Evolutionary conservation across 1,140 invertebrate genomes (phyloP).

Genomic region (Drosophila dunni): DNA sequence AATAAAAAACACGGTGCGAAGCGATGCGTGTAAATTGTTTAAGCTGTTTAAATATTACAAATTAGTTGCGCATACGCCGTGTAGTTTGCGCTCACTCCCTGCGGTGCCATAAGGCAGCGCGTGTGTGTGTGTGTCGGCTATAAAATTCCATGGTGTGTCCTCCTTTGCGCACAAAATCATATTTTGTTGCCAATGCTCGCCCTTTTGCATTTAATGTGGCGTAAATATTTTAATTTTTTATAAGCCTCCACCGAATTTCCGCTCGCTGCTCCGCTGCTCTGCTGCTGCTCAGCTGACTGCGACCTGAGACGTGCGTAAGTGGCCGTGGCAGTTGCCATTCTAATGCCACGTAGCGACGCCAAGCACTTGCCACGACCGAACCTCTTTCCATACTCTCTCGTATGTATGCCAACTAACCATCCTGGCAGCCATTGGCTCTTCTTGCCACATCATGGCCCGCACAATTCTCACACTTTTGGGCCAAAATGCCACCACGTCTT

Average conservation of each 20-base stretch:
- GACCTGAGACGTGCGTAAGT: constrained; percentile 76
- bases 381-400: too few species aligned
- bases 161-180: constrained; percentile 64
- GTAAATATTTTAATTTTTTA: constrained; percentile 82
- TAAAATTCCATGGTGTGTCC: constrained; percentile 44
- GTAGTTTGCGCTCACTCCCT: constrained; percentile 50
- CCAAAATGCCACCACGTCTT: constrained; percentile 54
- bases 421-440: constrained; percentile 28
- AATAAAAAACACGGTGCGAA: constrained; percentile 51
- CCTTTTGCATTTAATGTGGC: constrained; percentile 79
- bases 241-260: constrained; percentile 53
- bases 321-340: constrained; percentile 79
- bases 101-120: constrained; percentile 57
- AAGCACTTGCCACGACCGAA: constrained; percentile 45
- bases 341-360: constrained; percentile 69
- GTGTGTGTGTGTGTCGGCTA: constrained; percentile 8
- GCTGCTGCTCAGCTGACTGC: too few species aligned
- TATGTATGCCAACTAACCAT: not conserved
- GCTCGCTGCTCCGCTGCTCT: too few species aligned
- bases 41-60: constrained; percentile 48
- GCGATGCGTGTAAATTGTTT: constrained; percentile 46
- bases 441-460: constrained; percentile 36
- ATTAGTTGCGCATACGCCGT: constrained; percentile 57
- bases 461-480: not conserved
- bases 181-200: constrained; percentile 64